Evolutionary conservation across 2,888 invertebrate species (phyloP), one percentile per base, ranked within the genome.

Genomic region (Drosophila testacea): DNA sequence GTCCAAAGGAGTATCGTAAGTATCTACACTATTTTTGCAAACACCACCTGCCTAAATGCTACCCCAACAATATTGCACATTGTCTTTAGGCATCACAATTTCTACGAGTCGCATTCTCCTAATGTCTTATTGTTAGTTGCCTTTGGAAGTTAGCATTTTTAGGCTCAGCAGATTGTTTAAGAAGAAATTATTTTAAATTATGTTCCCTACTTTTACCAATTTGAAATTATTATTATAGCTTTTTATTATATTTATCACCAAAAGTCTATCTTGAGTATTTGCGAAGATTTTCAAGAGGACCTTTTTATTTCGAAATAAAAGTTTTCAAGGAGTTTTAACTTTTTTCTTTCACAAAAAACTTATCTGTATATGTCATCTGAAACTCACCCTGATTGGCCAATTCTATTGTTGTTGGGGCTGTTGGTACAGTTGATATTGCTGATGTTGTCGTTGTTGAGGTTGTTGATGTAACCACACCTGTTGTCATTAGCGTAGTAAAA

Each of bases 361-460:
- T 16, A 41, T 16, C 16, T 16, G 4, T 36, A 36, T 36, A 13
- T 39, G 38, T 39, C 4, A 39, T 16, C 39, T 39, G 1, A n/a
- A 47, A 46, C 81, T 87, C 60, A 83, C 83, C 83, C 75, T 82
- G 84, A 74, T 79, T 82, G 74, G 77, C 68, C 66, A 71, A 48
- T 57, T 85, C 85, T 42, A 52, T 55, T 66, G 74, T 56, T 62
- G 83, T 51, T 39, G 75, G 52, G 38, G 59, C 46, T 63, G 56
- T 62, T 46, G 77, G 16, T 50, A 62, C 39, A 39, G 72, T 36
- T 38, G 69, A 34, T 13, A 68, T 42, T 48, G 73, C 32, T 32
- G 72, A 34, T 38, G 68, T 47, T 42, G 66, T 57, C 30, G 62
- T 51, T 39, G 47, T 42, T 28, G 72, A 22, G 2, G 46, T 63